phyloP scores from a whole-genome alignment of 2,888 invertebrate species.

The Lobophora halterata region DNA sequence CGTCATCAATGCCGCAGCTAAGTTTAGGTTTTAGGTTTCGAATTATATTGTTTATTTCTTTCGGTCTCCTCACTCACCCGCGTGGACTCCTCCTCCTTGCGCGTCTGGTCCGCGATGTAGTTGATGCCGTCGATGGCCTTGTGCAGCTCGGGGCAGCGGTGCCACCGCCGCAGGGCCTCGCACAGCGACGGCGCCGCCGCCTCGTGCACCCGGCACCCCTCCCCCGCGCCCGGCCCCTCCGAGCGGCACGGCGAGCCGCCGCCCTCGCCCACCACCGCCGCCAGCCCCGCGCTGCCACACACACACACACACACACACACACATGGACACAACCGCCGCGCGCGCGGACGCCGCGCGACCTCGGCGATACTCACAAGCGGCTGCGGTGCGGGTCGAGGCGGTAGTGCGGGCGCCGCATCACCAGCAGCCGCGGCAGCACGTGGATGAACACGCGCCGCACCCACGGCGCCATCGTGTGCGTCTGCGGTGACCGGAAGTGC shows the following conservation, averaged over 20 bases:
- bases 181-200: slow-evolving; percentile 82
- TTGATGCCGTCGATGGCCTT: slow-evolving; percentile 96
- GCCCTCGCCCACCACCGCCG: slow-evolving; percentile 38
- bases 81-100: slow-evolving; percentile 94
- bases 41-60: too few species aligned
- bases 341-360: background rate
- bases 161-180: slow-evolving; percentile 88
- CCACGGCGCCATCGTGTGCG: slow-evolving; percentile 99
- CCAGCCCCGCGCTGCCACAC: slow-evolving; percentile 51
- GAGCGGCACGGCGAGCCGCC: slow-evolving; percentile 27
- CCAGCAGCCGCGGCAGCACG: slow-evolving; percentile 94
- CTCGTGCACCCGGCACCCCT: slow-evolving; percentile 40
- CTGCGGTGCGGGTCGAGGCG: slow-evolving; percentile 82
- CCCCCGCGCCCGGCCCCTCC: slow-evolving; percentile 39
- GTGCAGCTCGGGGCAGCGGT: slow-evolving; percentile 94
- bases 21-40: too few species aligned
- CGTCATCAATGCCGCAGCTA: too few species aligned
- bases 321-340: background rate
- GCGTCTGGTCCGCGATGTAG: slow-evolving; percentile 95
- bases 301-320: too few species aligned
- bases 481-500: slow-evolving; percentile 98
- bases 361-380: slow-evolving; percentile 59
- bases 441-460: slow-evolving; percentile 97
- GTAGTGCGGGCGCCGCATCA: slow-evolving; percentile 92
- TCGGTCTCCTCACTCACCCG: slow-evolving; percentile 89